Conservation (phyloP, 2,888 invertebrate species). For the Stratiomys singularior region DNA sequence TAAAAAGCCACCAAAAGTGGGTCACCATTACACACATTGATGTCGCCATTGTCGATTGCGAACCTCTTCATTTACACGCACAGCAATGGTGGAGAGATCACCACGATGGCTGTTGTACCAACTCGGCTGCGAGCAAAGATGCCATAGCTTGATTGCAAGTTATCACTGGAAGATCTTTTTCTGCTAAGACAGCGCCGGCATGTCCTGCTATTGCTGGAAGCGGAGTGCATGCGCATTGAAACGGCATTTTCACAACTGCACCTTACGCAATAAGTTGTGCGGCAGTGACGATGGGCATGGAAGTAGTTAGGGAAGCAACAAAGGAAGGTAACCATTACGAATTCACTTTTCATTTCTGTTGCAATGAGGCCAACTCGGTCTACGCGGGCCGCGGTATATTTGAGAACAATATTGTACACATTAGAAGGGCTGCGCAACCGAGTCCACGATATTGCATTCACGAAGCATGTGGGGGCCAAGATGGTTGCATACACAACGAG, state of each 20-base stretch:
- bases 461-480: not conserved
- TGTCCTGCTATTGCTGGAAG: conserved; percentile 13
- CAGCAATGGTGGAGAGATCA: too few species aligned
- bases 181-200: conserved; percentile 9
- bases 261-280: conserved; percentile 5
- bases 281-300: not conserved
- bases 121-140: too few species aligned
- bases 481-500: conserved; percentile 17
- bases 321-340: conserved; percentile 24
- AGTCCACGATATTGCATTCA: not conserved
- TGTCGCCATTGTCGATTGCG: conserved; percentile 20
- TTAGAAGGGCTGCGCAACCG: not conserved
- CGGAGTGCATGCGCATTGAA: not conserved
- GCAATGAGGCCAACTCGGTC: conserved; percentile 30
- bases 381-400: not conserved
- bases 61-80: conserved; percentile 17
- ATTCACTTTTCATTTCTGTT: conserved; percentile 43
- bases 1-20: conserved; percentile 39
- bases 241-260: not conserved
- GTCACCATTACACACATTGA: conserved; percentile 40
- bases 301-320: not conserved
- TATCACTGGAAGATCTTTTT: conserved; percentile 36
- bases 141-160: not conserved
- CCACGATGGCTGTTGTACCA: not conserved
- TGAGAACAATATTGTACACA: conserved; percentile 33